Conservation (phyloP, 2,888 invertebrate genomes). For the Acanthosepion esculentum region DNA sequence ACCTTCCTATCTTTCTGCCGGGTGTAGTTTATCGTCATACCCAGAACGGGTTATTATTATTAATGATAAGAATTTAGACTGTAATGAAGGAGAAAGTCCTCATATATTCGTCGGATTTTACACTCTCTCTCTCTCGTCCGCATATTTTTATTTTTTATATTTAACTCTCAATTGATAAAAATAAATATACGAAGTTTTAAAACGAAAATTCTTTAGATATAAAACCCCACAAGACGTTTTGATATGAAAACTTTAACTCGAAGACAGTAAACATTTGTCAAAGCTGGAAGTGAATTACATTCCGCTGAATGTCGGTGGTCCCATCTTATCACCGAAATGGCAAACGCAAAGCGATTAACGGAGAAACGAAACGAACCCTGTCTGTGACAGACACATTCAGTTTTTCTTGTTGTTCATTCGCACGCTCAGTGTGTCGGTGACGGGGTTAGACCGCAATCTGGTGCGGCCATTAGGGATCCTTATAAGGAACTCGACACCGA, state of each 20-base stretch:
- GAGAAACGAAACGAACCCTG: not conserved
- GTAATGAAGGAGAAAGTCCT: too few species aligned
- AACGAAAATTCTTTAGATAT: not conserved
- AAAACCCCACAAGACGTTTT: constrained; percentile 33
- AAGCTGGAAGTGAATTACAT: not conserved
- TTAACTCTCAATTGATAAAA: too few species aligned
- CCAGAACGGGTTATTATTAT: too few species aligned
- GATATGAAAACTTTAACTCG: not conserved
- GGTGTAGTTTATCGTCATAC: too few species aligned
- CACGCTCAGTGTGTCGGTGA: not conserved
- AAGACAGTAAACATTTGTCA: not conserved
- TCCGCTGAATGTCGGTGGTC: not conserved
- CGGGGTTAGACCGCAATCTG: not conserved
- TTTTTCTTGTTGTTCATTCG: not conserved
- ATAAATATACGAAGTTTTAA: too few species aligned
- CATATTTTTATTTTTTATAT: too few species aligned
- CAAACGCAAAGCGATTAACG: not conserved
- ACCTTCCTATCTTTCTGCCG: too few species aligned
- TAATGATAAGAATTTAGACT: too few species aligned
- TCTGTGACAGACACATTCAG: not conserved
- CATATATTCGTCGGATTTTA: too few species aligned
- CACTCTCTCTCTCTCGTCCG: too few species aligned
- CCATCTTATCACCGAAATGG: not conserved
- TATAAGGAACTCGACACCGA: not conserved
- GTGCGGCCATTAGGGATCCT: not conserved